These are phyloP conservation scores for Cisticola juncidis DNA, from an alignment of 2,113 vertebrate genomes.

Conservation along the genomic window DNA sequence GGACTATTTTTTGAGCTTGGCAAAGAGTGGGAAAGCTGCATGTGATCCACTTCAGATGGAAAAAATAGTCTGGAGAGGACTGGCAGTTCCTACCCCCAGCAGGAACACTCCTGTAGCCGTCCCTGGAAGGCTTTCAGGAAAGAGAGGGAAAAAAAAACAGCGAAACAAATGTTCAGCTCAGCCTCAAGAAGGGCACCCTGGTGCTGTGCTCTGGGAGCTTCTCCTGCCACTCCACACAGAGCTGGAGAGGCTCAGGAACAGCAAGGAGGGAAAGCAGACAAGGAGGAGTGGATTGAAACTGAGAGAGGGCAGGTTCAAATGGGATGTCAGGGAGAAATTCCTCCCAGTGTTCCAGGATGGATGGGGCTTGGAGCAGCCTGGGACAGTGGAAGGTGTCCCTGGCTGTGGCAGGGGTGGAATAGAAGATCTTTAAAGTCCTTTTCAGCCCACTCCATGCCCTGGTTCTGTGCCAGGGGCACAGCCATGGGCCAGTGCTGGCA, in stretches of 20 bases:
- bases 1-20: not conserved
- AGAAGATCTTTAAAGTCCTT: not conserved
- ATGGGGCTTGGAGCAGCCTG: not conserved
- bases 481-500: not conserved
- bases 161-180: not conserved
- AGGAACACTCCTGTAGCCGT: not conserved
- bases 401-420: not conserved
- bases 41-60: not conserved
- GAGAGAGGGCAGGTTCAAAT: too few relatives aligned
- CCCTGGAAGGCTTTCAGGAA: slow-evolving; percentile 5
- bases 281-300: not conserved
- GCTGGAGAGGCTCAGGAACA: not conserved
- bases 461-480: not conserved
- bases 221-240: not conserved
- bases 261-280: not conserved
- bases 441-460: not conserved
- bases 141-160: not conserved
- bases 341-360: not conserved
- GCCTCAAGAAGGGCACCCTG: not conserved
- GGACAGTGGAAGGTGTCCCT: not conserved
- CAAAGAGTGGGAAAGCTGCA: not conserved
- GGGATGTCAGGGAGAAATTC: not conserved
- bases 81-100: not conserved
- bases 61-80: not conserved
- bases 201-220: not conserved